These are phyloP conservation scores for Actias luna DNA, from an alignment of 2,888 invertebrate species.

Conservation along the genomic window DNA sequence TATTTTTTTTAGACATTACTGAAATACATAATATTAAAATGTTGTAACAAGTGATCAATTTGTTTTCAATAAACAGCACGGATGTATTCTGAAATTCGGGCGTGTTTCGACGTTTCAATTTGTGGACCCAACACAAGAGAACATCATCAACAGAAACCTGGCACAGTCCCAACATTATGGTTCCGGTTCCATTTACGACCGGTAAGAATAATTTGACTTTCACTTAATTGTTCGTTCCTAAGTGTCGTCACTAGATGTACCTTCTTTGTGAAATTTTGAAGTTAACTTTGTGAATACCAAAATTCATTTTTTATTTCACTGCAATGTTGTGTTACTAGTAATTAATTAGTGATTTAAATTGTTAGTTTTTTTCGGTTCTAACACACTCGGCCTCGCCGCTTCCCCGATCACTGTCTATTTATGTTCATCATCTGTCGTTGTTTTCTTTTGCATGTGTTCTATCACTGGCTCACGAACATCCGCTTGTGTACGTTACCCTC, in stretches of 20 bases:
- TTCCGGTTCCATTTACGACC: slow-evolving; percentile 90
- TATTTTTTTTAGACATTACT: too few species aligned
- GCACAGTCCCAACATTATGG: slow-evolving; percentile 87
- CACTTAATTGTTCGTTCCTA: slow-evolving; percentile 28
- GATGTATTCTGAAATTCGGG: slow-evolving; percentile 92
- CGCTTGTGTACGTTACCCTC: slow-evolving; percentile 72
- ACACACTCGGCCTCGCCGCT: slow-evolving; percentile 52
- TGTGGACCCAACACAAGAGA: slow-evolving; percentile 91
- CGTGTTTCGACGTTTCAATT: slow-evolving; percentile 93
- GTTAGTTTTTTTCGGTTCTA: slow-evolving; percentile 36
- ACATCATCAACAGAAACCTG: slow-evolving; percentile 88
- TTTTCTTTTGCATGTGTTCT: slow-evolving; percentile 78
- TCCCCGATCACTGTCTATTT: slow-evolving; percentile 59
- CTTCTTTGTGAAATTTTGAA: slow-evolving; percentile 38
- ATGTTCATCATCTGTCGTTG: slow-evolving; percentile 61
- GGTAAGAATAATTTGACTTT: slow-evolving; percentile 79
- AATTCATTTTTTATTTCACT: slow-evolving; percentile 44
- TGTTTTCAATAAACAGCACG: slow-evolving; percentile 81
- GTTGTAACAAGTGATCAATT: too few species aligned
- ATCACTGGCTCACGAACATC: slow-evolving; percentile 78
- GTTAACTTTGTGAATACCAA: slow-evolving; percentile 27
- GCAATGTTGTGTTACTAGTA: slow-evolving; percentile 40
- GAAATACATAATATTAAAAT: too few species aligned
- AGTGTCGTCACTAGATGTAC: slow-evolving; percentile 56
- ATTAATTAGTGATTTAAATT: slow-evolving; percentile 42